These are phyloP conservation scores for Glaucidium brasilianum DNA, from an alignment of 2,113 vertebrate species.

Conservation along the genomic window DNA sequence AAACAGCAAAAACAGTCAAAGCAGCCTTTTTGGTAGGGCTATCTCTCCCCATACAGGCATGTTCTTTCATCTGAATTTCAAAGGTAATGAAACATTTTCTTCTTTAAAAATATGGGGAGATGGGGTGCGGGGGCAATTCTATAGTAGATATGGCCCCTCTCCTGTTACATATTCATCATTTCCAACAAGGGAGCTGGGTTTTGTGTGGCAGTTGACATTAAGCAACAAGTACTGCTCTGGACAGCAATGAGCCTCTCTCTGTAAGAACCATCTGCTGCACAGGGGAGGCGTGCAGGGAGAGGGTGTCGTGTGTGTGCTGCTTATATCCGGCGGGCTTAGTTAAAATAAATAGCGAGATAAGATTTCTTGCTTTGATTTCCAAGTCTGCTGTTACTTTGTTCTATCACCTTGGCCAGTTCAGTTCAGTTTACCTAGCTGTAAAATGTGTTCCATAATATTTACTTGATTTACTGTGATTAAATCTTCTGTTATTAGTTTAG, in stretches of 20 bases:
- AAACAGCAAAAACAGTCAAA: background rate
- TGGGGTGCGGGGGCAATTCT: no score
- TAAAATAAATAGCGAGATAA: background rate
- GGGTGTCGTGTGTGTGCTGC: background rate
- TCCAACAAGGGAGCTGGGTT: background rate
- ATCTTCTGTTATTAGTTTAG: background rate
- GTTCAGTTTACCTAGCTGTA: background rate
- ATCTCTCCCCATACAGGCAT: background rate
- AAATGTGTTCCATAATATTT: background rate
- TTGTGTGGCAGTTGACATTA: background rate
- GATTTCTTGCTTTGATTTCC: conserved; percentile 23
- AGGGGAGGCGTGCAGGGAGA: background rate
- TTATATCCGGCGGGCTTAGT: background rate
- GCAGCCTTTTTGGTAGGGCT: background rate
- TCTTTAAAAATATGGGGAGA: background rate
- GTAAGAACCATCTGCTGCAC: background rate
- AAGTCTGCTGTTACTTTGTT: background rate
- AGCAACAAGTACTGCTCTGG: background rate
- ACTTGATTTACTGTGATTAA: background rate
- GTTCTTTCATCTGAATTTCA: background rate
- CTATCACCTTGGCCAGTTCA: background rate
- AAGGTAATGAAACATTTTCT: background rate
- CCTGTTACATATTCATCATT: background rate
- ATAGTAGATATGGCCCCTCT: background rate
- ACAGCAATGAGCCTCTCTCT: background rate